Evolutionary conservation across 2,113 vertebrate species (phyloP), one percentile per base, ranked within the genome.

Genomic region (Perca schrenkii): DNA sequence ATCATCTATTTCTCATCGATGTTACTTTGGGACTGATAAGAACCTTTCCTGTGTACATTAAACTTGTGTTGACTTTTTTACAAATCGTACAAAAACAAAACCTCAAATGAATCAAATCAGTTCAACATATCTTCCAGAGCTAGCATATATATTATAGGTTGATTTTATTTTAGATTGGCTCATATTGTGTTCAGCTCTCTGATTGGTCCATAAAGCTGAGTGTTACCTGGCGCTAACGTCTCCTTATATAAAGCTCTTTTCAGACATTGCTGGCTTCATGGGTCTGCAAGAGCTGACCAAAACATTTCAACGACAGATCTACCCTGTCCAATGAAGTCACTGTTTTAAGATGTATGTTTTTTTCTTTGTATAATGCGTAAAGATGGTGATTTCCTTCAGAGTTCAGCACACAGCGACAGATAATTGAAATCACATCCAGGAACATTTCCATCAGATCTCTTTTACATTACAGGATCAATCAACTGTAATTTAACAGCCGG

Each of bases 391-490:
- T 8, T 57, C 57, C 36, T 65, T 40, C 0, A 54, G 74, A 21
- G 52, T 53, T 2, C n/a, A 52, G 28, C 56, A 62, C 22, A 40
- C 4, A 1, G 52, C 47, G 14, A 57, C 12, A 71, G 16, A 6
- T 36, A 77, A 66, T 68, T 61, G 1, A 63, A 80, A 70, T 62
- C 25, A 15, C 10, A 60, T 49, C 36, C 17, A 54, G 49, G 36
- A 74, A 28, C 43, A 43, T 68, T 78, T 81, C 56, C 64, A 61
- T 64, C 40, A 61, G 3, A 22, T 62, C 77, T 70, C 25, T 70
- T 76, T 67, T 47, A 58, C 50, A 73, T 84, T 46, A 69, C n/a
- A 73, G 36, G 34, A 54, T 73, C 40, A 82, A 84, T 76, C 77
- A 62, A 70, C 58, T 82, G 73, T 63, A 56, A 47, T 80, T 49